phyloP scores from a whole-genome alignment of 2,113 vertebrate species.

The Alectura lathami region DNA sequence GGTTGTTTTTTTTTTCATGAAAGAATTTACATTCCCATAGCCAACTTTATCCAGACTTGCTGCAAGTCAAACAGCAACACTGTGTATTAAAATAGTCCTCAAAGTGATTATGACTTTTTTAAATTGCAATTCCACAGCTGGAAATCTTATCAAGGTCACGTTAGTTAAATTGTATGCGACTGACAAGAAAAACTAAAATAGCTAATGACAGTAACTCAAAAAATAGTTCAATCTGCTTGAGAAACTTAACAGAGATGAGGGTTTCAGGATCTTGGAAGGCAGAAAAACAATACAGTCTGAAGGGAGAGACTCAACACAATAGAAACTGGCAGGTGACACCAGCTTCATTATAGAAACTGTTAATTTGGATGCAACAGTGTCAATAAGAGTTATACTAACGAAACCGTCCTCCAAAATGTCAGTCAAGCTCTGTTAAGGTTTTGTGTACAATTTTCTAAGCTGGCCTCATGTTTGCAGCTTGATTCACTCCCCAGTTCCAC shows the following conservation, averaged over 20 bases:
- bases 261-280: not conserved
- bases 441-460: not conserved
- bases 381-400: not conserved
- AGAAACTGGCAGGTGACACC: not conserved
- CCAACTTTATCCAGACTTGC: not conserved
- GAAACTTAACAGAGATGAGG: not conserved
- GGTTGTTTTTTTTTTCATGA: not conserved
- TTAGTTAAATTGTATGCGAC: not conserved
- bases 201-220: not conserved
- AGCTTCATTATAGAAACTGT: not conserved
- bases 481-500: not conserved
- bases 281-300: not conserved
- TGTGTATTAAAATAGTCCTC: not conserved
- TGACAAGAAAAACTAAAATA: conserved; percentile 1
- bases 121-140: not conserved
- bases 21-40: not conserved
- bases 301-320: not conserved
- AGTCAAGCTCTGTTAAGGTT: not conserved
- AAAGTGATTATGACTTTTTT: not conserved
- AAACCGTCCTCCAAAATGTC: not conserved
- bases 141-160: conserved; percentile 16
- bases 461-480: not conserved
- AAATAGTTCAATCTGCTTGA: not conserved
- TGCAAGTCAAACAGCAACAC: not conserved
- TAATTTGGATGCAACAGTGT: not conserved